Evolutionary conservation across 2,113 vertebrate genomes (phyloP), one percentile per base, ranked within the genome.

Genomic region (Zingel zingel): DNA sequence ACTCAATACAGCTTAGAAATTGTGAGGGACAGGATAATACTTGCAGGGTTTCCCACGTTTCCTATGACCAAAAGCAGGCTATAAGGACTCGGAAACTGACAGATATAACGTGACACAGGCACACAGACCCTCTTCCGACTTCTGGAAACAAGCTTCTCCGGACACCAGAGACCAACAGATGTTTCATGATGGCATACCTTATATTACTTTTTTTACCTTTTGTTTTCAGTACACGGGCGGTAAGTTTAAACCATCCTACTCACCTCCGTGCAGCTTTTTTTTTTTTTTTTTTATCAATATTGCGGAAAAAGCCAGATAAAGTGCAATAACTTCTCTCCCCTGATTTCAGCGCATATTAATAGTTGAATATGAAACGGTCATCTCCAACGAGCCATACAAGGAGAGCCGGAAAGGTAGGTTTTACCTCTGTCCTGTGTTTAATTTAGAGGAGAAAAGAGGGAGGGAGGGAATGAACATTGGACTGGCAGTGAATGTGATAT

Each of bases 21-120:
- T 58, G 83, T 69, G 62, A 61, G 85, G 83, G 77, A 93, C 94
- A 86, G 89, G 93, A 93, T 72, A 79, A 74, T 66, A 93, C 91
- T 80, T 88, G 91, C 85, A 89, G 89, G 73, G 71, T 90, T 86
- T 90, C 82, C 84, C 82, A 82, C 64, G 70, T 87, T 62, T 88
- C 88, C 87, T 58, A 83, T 89, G 89, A 90, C 78, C 69, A 85
- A 79, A 82, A 74, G 74, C 81, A 27, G 78, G 10, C 81, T 21
- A 27, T 2, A 81, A 76, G 57, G 74, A 72, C 81, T 74, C 82
- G 63, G 70, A 54, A 70, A 71, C 81, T 81, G 64, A 83, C 86
- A 85, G 89, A 85, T 63, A 79, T 85, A 89, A 94, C 93, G 85
- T 93, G 92, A 94, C 82, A 62, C 82, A 62, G 74, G 30, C 73